phyloP scores from a whole-genome alignment of 2,797 vertebrate species.

The Leptatherina wallacei region DNA sequence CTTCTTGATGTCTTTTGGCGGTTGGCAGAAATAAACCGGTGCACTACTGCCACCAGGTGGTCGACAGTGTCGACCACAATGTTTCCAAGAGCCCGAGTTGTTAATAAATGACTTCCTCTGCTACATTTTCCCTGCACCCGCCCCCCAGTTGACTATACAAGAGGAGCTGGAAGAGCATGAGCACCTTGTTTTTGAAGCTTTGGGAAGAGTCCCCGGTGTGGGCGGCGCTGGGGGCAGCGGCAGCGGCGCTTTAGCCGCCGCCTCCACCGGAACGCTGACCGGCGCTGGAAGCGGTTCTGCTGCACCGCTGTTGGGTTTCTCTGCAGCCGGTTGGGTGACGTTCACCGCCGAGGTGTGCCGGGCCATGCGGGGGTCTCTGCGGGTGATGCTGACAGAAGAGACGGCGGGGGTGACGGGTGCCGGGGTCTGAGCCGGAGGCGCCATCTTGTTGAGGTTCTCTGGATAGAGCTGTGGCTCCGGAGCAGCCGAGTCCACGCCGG shows the following conservation, averaged over 20 bases:
- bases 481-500: conserved; percentile 57
- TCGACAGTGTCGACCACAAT: too few relatives aligned
- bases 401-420: conserved; percentile 65
- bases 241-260: conserved; percentile 55
- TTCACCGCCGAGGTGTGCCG: conserved; percentile 70
- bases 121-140: too few relatives aligned
- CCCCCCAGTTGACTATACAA: too few relatives aligned
- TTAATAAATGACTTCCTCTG: too few relatives aligned
- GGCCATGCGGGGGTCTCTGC: conserved; percentile 92
- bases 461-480: conserved; percentile 67
- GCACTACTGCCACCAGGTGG: too few relatives aligned
- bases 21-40: too few relatives aligned
- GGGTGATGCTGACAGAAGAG: conserved; percentile 90
- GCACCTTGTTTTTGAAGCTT: conserved; percentile 69
- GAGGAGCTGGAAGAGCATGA: conserved; percentile 6
- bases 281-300: conserved; percentile 41
- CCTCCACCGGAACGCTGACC: conserved; percentile 62
- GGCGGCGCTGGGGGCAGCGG: conserved; percentile 76
- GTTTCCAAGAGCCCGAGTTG: too few relatives aligned
- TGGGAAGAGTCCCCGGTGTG: conserved; percentile 42
- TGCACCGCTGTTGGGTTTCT: conserved; percentile 50
- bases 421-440: conserved; percentile 59
- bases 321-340: conserved; percentile 51
- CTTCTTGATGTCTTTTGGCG: too few relatives aligned
- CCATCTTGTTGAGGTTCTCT: conserved; percentile 61